Conservation (phyloP, 2,888 invertebrate genomes). For the Cataglyphis livida region DNA sequence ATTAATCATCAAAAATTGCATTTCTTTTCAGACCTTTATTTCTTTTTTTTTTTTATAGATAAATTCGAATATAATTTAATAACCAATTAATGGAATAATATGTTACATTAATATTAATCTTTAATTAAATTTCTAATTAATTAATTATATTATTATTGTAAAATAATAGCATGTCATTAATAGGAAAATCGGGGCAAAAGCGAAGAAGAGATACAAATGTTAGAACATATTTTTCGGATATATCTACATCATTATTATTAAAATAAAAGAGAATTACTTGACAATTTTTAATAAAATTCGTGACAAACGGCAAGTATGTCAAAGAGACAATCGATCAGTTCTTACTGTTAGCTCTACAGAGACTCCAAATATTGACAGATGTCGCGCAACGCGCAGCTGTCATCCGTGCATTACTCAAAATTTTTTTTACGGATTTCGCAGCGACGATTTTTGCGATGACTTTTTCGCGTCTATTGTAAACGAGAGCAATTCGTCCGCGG, state of each 20-base stretch:
- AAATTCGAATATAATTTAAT: not conserved
- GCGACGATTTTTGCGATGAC: not conserved
- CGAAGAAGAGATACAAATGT: not conserved
- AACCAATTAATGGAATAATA: not conserved
- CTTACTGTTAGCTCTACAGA: not conserved
- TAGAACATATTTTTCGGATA: not conserved
- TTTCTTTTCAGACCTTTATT: not conserved
- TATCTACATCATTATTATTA: not conserved
- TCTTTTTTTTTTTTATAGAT: not conserved
- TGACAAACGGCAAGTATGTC: not conserved
- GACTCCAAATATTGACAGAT: not conserved
- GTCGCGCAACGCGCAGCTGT: not conserved
- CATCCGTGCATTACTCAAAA: not conserved
- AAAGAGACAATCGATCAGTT: not conserved
- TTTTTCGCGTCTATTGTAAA: constrained; percentile 29
- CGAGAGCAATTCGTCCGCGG: constrained; percentile 28
- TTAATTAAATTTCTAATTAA: not conserved
- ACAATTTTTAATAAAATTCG: not conserved
- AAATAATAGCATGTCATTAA: not conserved
- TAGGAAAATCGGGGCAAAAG: not conserved
- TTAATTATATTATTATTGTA: not conserved
- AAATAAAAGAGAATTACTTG: not conserved
- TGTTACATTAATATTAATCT: not conserved
- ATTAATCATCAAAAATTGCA: not conserved
- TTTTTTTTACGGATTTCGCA: not conserved